Evolutionary conservation across 2,888 invertebrate genomes (phyloP), one percentile per base, ranked within the genome.

Genomic region (Anoncus sp.): DNA sequence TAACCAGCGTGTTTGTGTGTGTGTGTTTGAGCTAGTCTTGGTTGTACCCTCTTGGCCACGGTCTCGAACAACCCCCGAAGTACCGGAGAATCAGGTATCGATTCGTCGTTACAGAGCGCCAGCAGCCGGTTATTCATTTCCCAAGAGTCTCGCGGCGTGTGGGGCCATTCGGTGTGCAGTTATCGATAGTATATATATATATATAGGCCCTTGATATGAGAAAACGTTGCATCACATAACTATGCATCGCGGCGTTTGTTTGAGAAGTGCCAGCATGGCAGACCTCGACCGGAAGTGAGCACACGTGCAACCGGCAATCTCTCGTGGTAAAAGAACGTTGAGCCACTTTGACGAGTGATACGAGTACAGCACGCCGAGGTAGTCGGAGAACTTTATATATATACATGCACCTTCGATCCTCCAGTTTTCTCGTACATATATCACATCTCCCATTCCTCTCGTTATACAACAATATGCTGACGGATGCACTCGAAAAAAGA

Each of bases 111-210:
- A 67, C 40, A n/a, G n/a, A 53, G 47, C 22, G 45, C 45, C 27
- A n/a, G 55, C 24, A 66, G 49, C 62, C 62, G 72, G 72, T 77
- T 73, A 77, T 77, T 77, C 67, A 77, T 72, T 73, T 73, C 72
- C 72, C 72, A 57, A 67, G 67, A 72, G 77, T 27, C 62, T 76
- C n/a, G n/a, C 49, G 55, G 12, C 59, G 35, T 67, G 67, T 57
- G 53, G 18, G 57, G 59, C 66, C 16, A 31, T n/a, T 47, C 40
- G 12, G 16, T 38, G 38, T 53, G 51, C 45, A 55, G 71, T 71
- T 66, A 71, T 76, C 65, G 60, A 12, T 57, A 22, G 9, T n/a
- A n/a, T n/a, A n/a, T n/a, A n/a, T n/a, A n/a, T 51, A 53, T 66
- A 65, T 24, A 27, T 38, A 53, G n/a, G 31, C 40, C 10, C 38